Conservation (phyloP, 2,888 invertebrate species). For the Sturmia bella region DNA sequence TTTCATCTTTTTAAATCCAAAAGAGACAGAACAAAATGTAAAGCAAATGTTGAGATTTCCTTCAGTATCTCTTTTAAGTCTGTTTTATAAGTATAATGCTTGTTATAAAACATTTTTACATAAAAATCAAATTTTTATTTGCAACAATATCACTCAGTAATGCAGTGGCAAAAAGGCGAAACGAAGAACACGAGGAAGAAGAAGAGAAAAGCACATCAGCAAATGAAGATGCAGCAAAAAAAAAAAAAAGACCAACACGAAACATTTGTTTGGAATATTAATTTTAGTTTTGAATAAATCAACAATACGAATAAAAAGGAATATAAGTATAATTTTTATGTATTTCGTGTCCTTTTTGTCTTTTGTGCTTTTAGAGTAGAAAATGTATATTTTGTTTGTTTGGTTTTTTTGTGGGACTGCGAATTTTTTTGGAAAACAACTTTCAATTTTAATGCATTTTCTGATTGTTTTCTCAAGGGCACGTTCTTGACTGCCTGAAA, state of each 20-base stretch:
- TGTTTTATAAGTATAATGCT: constrained; percentile 21
- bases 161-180: neutral
- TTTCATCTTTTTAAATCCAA: neutral
- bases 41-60: neutral
- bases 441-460: constrained; percentile 41
- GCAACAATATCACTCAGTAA: neutral
- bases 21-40: constrained; percentile 18
- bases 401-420: neutral
- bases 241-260: constrained; percentile 1
- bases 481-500: neutral
- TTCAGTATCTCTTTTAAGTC: constrained; percentile 17
- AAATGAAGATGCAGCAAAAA: constrained; percentile 22
- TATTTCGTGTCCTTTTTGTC: neutral
- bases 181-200: neutral
- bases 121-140: constrained; percentile 9
- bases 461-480: constrained; percentile 16
- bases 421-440: constrained; percentile 35
- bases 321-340: constrained; percentile 3
- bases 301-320: constrained; percentile 9
- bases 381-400: neutral
- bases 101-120: constrained; percentile 31
- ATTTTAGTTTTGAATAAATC: constrained; percentile 50
- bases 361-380: neutral
- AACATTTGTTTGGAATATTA: constrained; percentile 56
- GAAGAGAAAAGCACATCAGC: neutral